Conservation (phyloP, 2,113 vertebrate species). For the Lophotis ruficrista region DNA sequence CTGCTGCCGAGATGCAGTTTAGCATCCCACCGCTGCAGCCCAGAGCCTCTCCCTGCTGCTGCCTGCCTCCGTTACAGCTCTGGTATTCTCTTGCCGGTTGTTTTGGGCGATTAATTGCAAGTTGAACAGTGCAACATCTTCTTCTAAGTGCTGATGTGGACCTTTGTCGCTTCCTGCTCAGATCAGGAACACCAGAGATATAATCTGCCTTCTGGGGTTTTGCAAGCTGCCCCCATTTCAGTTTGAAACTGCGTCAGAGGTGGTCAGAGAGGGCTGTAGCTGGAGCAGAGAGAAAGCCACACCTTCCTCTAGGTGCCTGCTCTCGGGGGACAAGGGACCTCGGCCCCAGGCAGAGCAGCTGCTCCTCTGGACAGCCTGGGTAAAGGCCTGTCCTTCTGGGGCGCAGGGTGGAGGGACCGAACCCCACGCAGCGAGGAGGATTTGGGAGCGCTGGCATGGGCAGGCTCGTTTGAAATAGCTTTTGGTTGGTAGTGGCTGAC, state of each 20-base stretch:
- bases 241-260: not conserved
- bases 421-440: not conserved
- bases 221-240: not conserved
- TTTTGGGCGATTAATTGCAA: not conserved
- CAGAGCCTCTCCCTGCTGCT: not conserved
- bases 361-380: not conserved
- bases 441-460: not conserved
- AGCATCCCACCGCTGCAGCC: not conserved
- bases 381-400: not conserved
- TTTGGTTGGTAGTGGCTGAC: not conserved
- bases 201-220: not conserved
- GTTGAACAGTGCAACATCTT: not conserved
- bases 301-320: not conserved
- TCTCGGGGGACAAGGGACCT: accelerated
- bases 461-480: not conserved
- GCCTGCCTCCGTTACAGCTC: not conserved
- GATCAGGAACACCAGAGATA: not conserved
- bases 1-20: not conserved
- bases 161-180: not conserved
- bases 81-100: not conserved
- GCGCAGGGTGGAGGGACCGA: not conserved
- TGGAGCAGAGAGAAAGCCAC: not conserved
- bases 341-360: not conserved
- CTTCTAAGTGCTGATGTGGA: not conserved
- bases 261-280: not conserved